Evolutionary conservation across 2,797 vertebrate genomes (phyloP), one percentile per base, ranked within the genome.

Genomic region (Cichlasoma orientale): DNA sequence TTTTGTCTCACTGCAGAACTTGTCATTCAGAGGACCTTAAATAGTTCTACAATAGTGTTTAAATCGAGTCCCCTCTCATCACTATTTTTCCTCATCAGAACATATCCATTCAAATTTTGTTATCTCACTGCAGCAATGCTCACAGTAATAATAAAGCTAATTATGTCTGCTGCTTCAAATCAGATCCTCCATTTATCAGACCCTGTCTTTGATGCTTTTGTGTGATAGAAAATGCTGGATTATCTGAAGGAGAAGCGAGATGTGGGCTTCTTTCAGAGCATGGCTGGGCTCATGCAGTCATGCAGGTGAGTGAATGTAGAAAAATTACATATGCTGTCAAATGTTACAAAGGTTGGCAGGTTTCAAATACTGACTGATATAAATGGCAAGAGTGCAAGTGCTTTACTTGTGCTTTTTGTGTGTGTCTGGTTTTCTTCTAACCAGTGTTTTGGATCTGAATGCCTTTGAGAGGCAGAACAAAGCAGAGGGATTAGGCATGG

Each of bases 381-480:
- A 75, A 77, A 66, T 41, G 53, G 9, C 56, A 47, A n/a, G 21
- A 54, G 36, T 63, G 21, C 14, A 70, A 54, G 73, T 70, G 56
- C 27, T 76, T 57, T 84, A 19, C 70, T 79, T 6, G 33, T 73
- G 68, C 29, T 75, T 12, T 86, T 52, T 36, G 7, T 63, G 16
- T 68, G 41, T 52, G 50, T 41, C 44, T 72, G 38, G 12, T 56
- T 58, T 74, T 76, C 53, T 83, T 27, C 19, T 54, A 80, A 80
- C 3, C 89, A 99, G 98, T 69, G 98, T 99, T 89, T 95, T 99
- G 84, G 98, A 99, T 93, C 94, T 99, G 86, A 99, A 98, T 82
- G 97, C 97, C 3, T 99, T 99, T 90, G 98, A 99, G 93, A 96
- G 98, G 86, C 97, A 98, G 92, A 99, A 99, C 94, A 99, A 99